These are phyloP conservation scores for Tachystola acroxantha DNA, from an alignment of 2,888 invertebrate species.

Conservation along the genomic window DNA sequence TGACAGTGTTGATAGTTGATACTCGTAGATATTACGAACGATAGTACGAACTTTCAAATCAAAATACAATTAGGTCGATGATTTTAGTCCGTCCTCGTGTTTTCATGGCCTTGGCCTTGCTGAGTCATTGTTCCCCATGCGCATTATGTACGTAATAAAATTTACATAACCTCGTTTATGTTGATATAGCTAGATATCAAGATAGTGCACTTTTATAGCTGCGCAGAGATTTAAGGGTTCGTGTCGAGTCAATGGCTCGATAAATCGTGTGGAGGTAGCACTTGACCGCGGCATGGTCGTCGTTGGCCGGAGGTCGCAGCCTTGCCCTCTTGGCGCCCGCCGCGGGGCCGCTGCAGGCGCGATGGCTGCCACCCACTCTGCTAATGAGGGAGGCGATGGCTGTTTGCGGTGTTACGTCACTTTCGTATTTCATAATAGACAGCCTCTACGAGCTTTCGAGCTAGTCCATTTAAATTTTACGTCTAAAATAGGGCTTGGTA, in stretches of 20 bases:
- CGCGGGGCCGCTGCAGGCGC: constrained; percentile 21
- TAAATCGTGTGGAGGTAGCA: constrained; percentile 16
- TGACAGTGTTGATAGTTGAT: no score
- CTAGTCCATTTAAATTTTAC: no score
- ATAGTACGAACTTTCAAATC: no score
- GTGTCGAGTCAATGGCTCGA: constrained; percentile 9
- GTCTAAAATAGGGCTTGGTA: no score
- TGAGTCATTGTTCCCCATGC: neutral
- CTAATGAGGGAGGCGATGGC: constrained; percentile 30
- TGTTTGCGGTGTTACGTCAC: constrained; percentile 37
- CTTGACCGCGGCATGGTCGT: constrained; percentile 17
- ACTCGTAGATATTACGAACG: no score
- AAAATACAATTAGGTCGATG: neutral
- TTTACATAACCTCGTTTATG: neutral
- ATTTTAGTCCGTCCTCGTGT: neutral
- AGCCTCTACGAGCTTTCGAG: no score
- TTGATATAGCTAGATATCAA: neutral
- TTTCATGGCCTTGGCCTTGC: neutral
- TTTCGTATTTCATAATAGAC: constrained; percentile 2
- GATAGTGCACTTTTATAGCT: neutral
- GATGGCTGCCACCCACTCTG: constrained; percentile 9
- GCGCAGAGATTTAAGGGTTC: neutral
- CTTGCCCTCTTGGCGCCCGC: constrained; percentile 47
- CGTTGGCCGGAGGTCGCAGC: constrained; percentile 35
- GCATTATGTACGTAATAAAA: neutral